Evolutionary conservation across 2,113 vertebrate genomes (phyloP), one percentile per base, ranked within the genome.

Genomic region (Sinocyclocheilus anophthalmus): DNA sequence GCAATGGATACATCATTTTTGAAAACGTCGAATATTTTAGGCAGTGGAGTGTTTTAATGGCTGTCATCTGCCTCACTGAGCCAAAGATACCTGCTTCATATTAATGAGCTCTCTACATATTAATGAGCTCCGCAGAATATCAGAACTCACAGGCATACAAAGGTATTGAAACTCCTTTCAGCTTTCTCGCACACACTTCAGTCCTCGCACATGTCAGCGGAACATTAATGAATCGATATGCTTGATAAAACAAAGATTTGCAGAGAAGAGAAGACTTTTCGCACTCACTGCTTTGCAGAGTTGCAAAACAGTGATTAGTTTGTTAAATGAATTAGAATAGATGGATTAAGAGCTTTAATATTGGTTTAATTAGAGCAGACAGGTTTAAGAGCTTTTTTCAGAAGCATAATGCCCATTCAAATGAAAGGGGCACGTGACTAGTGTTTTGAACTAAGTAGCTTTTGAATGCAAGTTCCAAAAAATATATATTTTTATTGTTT

Each of bases 21-120:
- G 33, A 63, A 26, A 82, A 72, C 79, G 85, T 57, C 30, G 39
- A 59, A 50, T 80, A 42, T 87, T 70, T 88, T 22, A 14, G 75
- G 81, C 61, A 88, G 12, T 81, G 83, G 76, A 83, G 69, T 84
- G 78, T 70, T 53, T 61, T 73, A 30, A 84, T 76, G 81, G 48
- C 50, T 81, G 48, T 73, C 30, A 76, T 39, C 67, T 84, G 82
- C 86, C 70, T 84, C 53, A 33, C 65, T 75, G 83, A 84, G 42
- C 79, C 82, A 84, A 79, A 84, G 83, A 53, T 59, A 59, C 76
- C 78, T 75, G 78, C 83, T 24, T 78, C 76, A 84, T 87, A 87
- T 80, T 87, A 87, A 87, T 87, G 76, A 67, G 48, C 50, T 12
- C 57, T 87, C 63, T 22, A 82, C 48, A 84, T 87, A 84, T 72